Base-by-base conservation (phyloP, 2,888 invertebrate genomes). In the Oxytorus armatus region DNA sequence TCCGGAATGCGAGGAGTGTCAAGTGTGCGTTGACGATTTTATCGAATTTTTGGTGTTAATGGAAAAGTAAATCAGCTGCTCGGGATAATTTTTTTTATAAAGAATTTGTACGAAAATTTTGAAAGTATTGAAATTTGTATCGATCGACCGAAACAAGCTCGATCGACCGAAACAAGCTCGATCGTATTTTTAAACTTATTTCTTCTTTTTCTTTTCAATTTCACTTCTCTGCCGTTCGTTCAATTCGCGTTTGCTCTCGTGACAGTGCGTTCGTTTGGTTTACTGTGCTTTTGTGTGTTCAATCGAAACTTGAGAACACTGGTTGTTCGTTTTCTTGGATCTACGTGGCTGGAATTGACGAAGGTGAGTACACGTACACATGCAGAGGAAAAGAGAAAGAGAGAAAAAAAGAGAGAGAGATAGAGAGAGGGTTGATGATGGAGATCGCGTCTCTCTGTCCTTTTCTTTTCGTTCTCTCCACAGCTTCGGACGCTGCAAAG, bases 331-430 rank as follows among this genome's bases (percentile, higher is more conserved):
- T 39, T 47, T 53, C 49, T 74, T 47, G 69, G 55, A 63, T 61
- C 63, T 77, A 77, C 80, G 80, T 77, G 80, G 77, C 80, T 80
- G 73, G 53, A 73, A 77, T 80, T 49, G 49, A 49, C 49, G 72
- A 73, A 77, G 80, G 80, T 80, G 65, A 74, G 77, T 51, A 61
- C 47, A 23, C 42, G 14, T 14, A 33, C 4, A 33, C 16, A 23
- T 5, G 33, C n/a, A 21, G 25, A 65, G 42, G 33, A 18, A 65
- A 42, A 76, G 25, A 53, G 49, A 59, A 42, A 65, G 42, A 18
- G 70, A 18, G 51, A 25, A 16, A 47, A 39, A 51, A 16, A 70
- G 42, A 57, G 8, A 42, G 21, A 39, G 8, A 39, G 36, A 25
- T 51, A 18, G 21, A 42, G 23, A 59, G 57, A 63, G 55, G 14